A percentile compares a stretch with the other conserved stretches of the same genome.
Conservation (phyloP, 2,797 vertebrate species). For the Aselliscus stoliczkanus region DNA sequence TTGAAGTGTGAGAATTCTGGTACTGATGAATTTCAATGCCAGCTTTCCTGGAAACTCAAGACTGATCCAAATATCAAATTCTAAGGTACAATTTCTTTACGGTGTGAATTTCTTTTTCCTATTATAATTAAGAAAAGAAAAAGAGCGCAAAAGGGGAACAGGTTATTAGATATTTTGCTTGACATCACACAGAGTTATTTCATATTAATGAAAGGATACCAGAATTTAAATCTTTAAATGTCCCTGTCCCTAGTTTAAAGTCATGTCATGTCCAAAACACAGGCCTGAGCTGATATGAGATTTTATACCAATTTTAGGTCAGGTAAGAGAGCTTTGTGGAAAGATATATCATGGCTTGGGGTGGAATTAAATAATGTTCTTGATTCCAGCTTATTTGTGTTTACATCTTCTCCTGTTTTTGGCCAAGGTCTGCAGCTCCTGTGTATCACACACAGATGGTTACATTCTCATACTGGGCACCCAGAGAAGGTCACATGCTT, state of each 20-base stretch:
- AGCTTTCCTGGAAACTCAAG: constrained; percentile 29
- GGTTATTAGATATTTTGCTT: neutral
- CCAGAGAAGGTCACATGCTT: constrained; percentile 61
- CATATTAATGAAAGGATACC: neutral
- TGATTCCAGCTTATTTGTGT: neutral
- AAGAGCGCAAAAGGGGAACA: neutral
- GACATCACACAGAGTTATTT: neutral
- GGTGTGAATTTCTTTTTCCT: neutral
- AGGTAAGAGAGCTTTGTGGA: neutral
- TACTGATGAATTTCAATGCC: constrained; percentile 19
- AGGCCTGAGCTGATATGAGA: neutral
- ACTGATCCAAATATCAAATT: constrained; percentile 58
- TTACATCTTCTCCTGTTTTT: neutral
- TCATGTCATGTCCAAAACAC: neutral
- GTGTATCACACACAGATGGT: neutral
- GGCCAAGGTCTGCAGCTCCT: neutral
- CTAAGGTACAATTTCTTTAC: neutral
- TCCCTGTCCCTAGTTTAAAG: neutral
- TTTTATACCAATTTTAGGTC: neutral
- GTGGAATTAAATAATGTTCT: neutral
- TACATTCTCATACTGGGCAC: constrained; percentile 64
- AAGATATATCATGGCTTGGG: neutral
- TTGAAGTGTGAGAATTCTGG: neutral
- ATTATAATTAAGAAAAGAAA: constrained; percentile 4
- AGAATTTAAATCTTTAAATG: neutral